These are phyloP conservation scores for Maconellicoccus hirsutus DNA, from an alignment of 1,140 invertebrate species.

Conservation along the genomic window DNA sequence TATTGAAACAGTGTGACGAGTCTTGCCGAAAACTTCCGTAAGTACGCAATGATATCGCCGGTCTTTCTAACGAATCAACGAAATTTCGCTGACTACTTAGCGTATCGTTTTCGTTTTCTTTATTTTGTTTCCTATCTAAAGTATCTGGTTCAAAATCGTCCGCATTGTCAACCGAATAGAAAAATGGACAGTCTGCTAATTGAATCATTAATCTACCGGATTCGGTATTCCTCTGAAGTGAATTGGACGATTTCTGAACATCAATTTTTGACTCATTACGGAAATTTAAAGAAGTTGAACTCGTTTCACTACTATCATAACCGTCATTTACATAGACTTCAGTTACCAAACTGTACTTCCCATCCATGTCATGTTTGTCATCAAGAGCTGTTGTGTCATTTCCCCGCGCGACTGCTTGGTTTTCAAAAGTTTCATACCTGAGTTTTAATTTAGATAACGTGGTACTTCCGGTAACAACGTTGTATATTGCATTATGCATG, in stretches of 20 bases:
- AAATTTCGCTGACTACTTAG: conserved; percentile 24
- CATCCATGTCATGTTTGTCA: not conserved
- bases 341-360: conserved; percentile 53
- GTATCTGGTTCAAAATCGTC: conserved; percentile 74
- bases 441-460: conserved; percentile 40
- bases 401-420: too few species aligned
- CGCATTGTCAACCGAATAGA: conserved; percentile 45
- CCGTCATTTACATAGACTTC: conserved; percentile 66
- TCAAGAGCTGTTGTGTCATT: not conserved
- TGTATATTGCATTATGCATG: conserved; percentile 54
- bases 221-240: conserved; percentile 32
- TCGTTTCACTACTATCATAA: conserved; percentile 51
- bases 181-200: conserved; percentile 54
- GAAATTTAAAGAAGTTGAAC: conserved; percentile 47
- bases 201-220: conserved; percentile 64
- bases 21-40: conserved; percentile 51
- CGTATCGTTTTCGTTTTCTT: conserved; percentile 37
- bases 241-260: not conserved
- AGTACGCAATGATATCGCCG: conserved; percentile 45
- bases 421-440: not conserved
- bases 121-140: conserved; percentile 63
- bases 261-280: not conserved
- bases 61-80: conserved; percentile 37
- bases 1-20: not conserved
- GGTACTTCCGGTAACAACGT: conserved; percentile 44